Percentiles rank a stretch among this genome's conserved stretches.
phyloP scores from a whole-genome alignment of 2,797 vertebrate species.

The Chloroceryle amazona region DNA sequence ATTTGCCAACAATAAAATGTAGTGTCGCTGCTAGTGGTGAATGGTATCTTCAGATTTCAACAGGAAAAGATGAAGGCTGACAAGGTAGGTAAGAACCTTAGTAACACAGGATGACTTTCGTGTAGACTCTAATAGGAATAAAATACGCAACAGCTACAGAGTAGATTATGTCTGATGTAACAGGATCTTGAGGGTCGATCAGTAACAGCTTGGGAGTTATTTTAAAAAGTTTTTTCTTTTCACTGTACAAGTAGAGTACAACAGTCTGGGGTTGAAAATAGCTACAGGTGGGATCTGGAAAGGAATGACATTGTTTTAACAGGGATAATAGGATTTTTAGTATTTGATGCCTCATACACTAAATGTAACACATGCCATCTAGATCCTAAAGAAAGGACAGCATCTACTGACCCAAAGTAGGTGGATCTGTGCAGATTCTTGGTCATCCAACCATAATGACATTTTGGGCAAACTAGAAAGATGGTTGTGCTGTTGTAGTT shows the following conservation, averaged over 20 bases:
- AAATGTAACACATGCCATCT: fast-evolving
- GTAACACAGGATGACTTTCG: not conserved
- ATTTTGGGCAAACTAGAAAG: not conserved
- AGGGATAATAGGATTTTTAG: not conserved
- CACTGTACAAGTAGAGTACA: not conserved
- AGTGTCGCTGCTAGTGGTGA: not conserved
- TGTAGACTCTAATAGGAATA: not conserved
- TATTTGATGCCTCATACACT: not conserved
- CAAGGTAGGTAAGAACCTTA: not conserved
- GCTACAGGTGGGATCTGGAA: not conserved
- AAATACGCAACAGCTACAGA: not conserved
- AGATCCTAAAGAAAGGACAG: not conserved
- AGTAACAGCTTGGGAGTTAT: not conserved
- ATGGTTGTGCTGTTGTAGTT: not conserved
- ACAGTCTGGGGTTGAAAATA: not conserved
- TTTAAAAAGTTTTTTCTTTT: not conserved
- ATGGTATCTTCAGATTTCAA: not conserved
- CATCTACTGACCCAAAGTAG: too few relatives aligned
- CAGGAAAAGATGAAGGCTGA: not conserved
- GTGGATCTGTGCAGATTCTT: not conserved
- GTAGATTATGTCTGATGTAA: not conserved
- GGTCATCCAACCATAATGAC: fast-evolving
- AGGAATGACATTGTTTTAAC: not conserved
- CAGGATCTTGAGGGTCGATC: not conserved
- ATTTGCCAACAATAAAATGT: not conserved